Evolutionary conservation across 2,797 vertebrate genomes (phyloP).

Genomic region (Malacoraja senta): DNA sequence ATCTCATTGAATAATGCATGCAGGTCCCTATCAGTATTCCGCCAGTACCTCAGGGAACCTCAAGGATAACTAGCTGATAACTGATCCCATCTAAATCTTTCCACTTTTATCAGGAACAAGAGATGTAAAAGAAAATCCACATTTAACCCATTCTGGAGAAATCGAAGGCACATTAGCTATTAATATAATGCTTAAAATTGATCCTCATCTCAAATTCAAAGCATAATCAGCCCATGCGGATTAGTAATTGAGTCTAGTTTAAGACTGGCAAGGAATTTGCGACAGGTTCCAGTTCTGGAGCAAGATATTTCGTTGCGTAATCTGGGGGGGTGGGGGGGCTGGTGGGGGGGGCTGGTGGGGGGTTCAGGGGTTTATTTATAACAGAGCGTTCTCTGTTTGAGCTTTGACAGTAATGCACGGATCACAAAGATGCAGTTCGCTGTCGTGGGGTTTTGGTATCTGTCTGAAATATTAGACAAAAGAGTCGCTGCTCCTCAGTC

Average conservation of each 20-base stretch:
- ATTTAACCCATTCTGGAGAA: slow-evolving; percentile 27
- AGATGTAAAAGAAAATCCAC: background rate
- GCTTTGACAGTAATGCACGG: slow-evolving; percentile 5
- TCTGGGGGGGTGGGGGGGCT: background rate
- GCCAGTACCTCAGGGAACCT: slow-evolving; percentile 69
- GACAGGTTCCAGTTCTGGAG: background rate
- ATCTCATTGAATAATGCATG: slow-evolving; percentile 94
- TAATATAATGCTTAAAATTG: slow-evolving; percentile 25
- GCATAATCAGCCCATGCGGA: background rate
- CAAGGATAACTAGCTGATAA: slow-evolving; percentile 74
- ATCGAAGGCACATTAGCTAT: background rate
- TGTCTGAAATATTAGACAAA: slow-evolving; percentile 25
- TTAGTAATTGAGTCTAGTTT: background rate
- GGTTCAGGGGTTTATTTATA: background rate
- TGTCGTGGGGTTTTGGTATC: slow-evolving; percentile 11
- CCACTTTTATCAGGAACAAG: slow-evolving; percentile 34
- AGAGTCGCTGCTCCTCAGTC: background rate
- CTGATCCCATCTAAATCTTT: slow-evolving; percentile 55
- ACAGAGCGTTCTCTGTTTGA: background rate
- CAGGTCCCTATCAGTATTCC: slow-evolving; percentile 83
- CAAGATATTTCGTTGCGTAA: background rate
- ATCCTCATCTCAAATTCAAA: background rate
- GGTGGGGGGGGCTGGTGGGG: background rate
- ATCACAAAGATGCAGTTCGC: slow-evolving; percentile 19
- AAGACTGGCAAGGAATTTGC: background rate